phyloP scores from a whole-genome alignment of 2,888 invertebrate species.

The Nipponacmea schrenckii region DNA sequence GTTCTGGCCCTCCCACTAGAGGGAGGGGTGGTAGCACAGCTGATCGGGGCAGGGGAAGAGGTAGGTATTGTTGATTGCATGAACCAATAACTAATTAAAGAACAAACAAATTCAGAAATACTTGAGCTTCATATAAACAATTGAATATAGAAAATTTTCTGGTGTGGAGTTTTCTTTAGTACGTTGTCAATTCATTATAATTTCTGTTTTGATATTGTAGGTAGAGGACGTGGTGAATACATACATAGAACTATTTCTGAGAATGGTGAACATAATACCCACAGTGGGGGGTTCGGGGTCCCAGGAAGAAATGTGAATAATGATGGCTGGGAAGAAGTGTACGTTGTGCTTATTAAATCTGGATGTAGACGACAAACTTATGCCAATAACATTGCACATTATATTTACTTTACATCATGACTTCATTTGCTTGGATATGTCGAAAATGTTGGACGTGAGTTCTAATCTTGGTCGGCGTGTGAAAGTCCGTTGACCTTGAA shows the following conservation, averaged over 20 bases:
- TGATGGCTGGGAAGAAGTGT: slow-evolving; percentile 68
- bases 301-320: slow-evolving; percentile 51
- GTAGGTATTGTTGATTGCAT: slow-evolving; percentile 37
- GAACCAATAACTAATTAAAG: no score
- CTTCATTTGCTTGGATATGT: not conserved
- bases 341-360: slow-evolving; percentile 26
- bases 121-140: no score
- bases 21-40: slow-evolving; percentile 61
- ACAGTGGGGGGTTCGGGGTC: slow-evolving; percentile 51
- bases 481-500: no score
- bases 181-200: no score
- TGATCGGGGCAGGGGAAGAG: slow-evolving; percentile 69
- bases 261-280: slow-evolving; percentile 47
- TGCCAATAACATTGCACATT: no score
- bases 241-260: slow-evolving; percentile 60
- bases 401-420: no score
- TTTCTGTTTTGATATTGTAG: slow-evolving; percentile 29
- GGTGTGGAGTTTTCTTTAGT: no score
- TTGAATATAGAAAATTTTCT: no score
- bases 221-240: slow-evolving; percentile 65
- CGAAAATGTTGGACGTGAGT: no score
- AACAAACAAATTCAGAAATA: no score
- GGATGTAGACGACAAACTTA: not conserved
- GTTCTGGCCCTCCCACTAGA: slow-evolving; percentile 50
- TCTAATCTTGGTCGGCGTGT: no score